Evolutionary conservation across 2,888 invertebrate species (phyloP), one percentile per base, ranked within the genome.

Genomic region (Oligia latruncula): DNA sequence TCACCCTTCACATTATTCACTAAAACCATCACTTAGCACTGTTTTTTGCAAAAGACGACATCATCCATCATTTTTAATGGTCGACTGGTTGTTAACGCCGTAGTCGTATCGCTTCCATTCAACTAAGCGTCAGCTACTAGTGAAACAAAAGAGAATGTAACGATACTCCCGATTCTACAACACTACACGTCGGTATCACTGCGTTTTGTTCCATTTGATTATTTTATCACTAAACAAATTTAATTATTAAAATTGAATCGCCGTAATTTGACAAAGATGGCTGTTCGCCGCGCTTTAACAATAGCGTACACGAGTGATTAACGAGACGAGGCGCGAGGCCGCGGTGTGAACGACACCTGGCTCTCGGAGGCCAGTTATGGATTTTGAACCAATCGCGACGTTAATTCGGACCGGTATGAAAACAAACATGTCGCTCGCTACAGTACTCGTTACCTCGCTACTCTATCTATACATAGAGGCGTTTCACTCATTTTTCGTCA

Each of bases 321-420:
- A 96, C 96, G 96, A 96, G 96, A 96, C 96, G 96, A 96, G 96
- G 95, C 96, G 96, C 96, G 96, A 96, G 96, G 97, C 96, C 97
- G 96, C 97, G 96, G 97, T 97, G 97, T 97, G 97, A 97, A 97
- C 97, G 97, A 97, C 97, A 97, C 97, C 97, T 97, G 97, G 96
- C 96, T 95, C 95, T 94, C 94, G 93, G 96, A 96, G 96, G 96
- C 96, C 96, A 96, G 96, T 96, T 96, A 96, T 96, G 96, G 96
- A 96, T 97, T 96, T 96, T 96, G 94, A 96, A 96, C 96, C 96
- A 96, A 96, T 97, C 95, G 96, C 96, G 94, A 96, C 95, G 96
- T 96, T 96, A 96, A 96, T 96, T 96, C 95, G 94, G 96, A 96
- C 96, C 96, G 96, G 96, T 96, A 96, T 95, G 95, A 96, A 96